A percentile compares a stretch with the other conserved stretches of the same genome.
Conservation (phyloP, 2,888 invertebrate genomes). For the Marronus borbonicus region DNA sequence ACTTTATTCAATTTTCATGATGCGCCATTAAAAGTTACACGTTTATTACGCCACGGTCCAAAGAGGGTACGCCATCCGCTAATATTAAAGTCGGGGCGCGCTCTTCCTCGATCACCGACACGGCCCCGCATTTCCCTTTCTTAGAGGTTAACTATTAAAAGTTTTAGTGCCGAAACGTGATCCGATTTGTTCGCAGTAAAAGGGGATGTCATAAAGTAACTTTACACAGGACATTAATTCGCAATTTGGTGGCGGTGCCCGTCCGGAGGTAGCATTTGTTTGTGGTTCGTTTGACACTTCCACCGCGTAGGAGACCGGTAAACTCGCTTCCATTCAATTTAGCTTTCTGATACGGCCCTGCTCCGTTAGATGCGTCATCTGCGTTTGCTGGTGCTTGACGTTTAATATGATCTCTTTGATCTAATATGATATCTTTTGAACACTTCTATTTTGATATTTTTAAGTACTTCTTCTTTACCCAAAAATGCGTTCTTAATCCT, state of each 20-base stretch:
- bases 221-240: constrained; percentile 64
- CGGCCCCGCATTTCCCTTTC: constrained; percentile 40
- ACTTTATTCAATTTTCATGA: constrained; percentile 46
- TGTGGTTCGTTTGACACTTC: constrained; percentile 59
- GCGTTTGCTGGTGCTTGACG: constrained; percentile 12
- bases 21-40: constrained; percentile 36
- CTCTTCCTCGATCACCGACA: constrained; percentile 17
- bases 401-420: no score
- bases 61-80: constrained; percentile 35
- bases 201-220: constrained; percentile 62
- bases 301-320: constrained; percentile 21
- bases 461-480: no score
- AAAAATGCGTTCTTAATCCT: no score
- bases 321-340: constrained; percentile 63
- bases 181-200: constrained; percentile 52
- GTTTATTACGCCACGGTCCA: constrained; percentile 36
- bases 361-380: constrained; percentile 7
- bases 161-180: constrained; percentile 57
- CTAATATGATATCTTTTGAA: no score
- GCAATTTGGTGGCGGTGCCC: constrained; percentile 59
- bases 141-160: constrained; percentile 57
- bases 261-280: constrained; percentile 57
- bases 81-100: constrained; percentile 48
- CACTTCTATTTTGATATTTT: no score
- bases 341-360: constrained; percentile 60